Evolutionary conservation across 2,113 vertebrate genomes (phyloP).

Genomic region (Desmodus rotundus): DNA sequence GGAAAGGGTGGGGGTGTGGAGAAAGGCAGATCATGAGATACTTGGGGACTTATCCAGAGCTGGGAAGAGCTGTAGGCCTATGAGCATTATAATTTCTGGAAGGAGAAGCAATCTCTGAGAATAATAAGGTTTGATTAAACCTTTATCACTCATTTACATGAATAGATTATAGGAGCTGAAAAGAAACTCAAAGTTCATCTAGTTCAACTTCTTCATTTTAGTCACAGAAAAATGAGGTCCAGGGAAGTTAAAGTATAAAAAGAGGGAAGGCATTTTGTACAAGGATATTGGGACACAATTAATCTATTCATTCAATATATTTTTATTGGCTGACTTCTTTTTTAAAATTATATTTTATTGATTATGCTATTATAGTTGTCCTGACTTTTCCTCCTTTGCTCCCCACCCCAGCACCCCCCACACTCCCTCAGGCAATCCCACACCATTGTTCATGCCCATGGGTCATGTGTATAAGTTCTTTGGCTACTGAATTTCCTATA

Average conservation of each 20-base stretch:
- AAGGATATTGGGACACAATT: background rate
- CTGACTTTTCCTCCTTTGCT: too few species aligned
- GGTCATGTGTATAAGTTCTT: too few species aligned
- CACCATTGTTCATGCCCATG: too few species aligned
- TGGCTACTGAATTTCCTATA: too few species aligned
- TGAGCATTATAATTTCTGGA: background rate
- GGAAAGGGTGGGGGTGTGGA: too few species aligned
- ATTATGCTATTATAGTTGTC: too few species aligned
- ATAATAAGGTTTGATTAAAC: background rate
- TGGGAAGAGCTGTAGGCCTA: background rate
- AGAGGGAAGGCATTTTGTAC: background rate
- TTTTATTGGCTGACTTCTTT: background rate
- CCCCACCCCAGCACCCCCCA: too few species aligned
- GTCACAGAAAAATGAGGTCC: background rate
- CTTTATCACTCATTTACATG: background rate
- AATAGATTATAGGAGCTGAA: background rate
- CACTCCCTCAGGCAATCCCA: too few species aligned
- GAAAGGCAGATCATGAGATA: background rate
- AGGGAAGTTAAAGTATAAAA: background rate
- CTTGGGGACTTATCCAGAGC: background rate
- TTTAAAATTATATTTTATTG: too few species aligned
- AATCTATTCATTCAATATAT: background rate
- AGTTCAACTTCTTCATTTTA: background rate
- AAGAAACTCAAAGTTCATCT: background rate
- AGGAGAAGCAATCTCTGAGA: background rate